These are phyloP conservation scores for Malthinus flaveolus DNA, from an alignment of 2,888 invertebrate genomes.

Conservation along the genomic window DNA sequence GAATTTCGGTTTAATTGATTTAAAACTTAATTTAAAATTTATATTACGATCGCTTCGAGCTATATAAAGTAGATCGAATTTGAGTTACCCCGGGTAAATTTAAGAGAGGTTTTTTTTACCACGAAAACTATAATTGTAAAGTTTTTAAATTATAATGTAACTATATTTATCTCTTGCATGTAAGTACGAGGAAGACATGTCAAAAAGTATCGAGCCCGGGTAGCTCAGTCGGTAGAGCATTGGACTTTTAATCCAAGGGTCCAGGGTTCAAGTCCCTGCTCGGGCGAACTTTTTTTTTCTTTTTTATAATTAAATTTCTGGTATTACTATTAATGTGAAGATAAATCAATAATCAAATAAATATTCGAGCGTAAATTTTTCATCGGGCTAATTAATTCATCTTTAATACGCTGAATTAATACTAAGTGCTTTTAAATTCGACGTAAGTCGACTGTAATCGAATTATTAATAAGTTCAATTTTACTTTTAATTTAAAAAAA, in stretches of 20 bases:
- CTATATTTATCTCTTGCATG: no score
- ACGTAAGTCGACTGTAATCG: not conserved
- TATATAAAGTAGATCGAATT: not conserved
- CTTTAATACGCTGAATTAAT: conserved; percentile 17
- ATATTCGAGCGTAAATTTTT: not conserved
- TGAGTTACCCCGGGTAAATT: not conserved
- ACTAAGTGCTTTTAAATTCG: conserved; percentile 23
- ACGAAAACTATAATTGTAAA: not conserved
- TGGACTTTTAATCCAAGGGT: conserved; percentile 76
- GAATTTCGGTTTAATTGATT: conserved; percentile 17
- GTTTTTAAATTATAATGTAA: no score
- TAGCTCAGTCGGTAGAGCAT: conserved; percentile 74
- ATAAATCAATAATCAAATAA: conserved; percentile 9
- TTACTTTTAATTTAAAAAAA: not conserved
- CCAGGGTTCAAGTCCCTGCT: conserved; percentile 75
- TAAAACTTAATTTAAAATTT: conserved; percentile 21
- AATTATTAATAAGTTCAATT: not conserved
- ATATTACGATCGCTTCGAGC: conserved; percentile 3
- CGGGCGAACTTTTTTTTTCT: conserved; percentile 54
- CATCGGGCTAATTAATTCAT: conserved; percentile 9
- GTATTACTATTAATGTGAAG: not conserved
- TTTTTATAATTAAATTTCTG: not conserved
- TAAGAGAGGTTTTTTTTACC: not conserved
- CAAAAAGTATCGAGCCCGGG: conserved; percentile 56
- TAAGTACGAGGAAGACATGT: not conserved